Base-by-base conservation (phyloP, 53 echinoderm and acorn worm genomes). In the Patiria pectinifera region DNA sequence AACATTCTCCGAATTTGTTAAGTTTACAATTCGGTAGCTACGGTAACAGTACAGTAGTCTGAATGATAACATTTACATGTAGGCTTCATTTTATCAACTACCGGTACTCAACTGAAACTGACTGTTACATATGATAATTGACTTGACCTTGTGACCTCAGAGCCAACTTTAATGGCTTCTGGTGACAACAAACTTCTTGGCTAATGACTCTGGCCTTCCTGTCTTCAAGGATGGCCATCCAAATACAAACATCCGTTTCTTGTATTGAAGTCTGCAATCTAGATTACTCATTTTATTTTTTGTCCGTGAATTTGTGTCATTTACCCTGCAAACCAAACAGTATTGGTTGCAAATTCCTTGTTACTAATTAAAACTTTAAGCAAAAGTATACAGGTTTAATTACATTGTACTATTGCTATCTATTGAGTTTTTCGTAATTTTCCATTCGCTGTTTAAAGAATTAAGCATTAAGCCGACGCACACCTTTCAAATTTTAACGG, bases 161-260 rank as follows among this genome's bases (percentile, higher is more conserved):
- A 0, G 45, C 80, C 26, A 89, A 89, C 89, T 80, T 63, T 81
- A 80, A 89, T 89, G 89, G 89, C 63, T 89, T 89, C 58, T n/a
- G n/a, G 43, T 35, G 24, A 80, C 59, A 89, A 80, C 49, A 81
- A 81, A 66, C 63, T 80, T 19, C 66, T 81, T 43, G 48, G 63
- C 2, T 66, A 84, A 62, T 86, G 86, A 66, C 63, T 82, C 2
- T 21, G 15, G 66, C 66, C 84, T 84, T 66, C 87, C 35, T 61
- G 61, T 61, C 87, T 87, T 80, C 66, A 26, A 69, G 89, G 89
- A 18, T 45, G 49, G 89, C 62, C 80, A 66, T 13, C 23, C 48
- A 80, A 24, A 47, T 80, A 35, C 5, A 63, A 89, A 89, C 35
- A 11, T 44, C 8, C 35, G 89, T 89, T 89, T 89, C 48, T 84